Conservation (phyloP, 2,888 invertebrate species). For the Vandiemenella viatica region DNA sequence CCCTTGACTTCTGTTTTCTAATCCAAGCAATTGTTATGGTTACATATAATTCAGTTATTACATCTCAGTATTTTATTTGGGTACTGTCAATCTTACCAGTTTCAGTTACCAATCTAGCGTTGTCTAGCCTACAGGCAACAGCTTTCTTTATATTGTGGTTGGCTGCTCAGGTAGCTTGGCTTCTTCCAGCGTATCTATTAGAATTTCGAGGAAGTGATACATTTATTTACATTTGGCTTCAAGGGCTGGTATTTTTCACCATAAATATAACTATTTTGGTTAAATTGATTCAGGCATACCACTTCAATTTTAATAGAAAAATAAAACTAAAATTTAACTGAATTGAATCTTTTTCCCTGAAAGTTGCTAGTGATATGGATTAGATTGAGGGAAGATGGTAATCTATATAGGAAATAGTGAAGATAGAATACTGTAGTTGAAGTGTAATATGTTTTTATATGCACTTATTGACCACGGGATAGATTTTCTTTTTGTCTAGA, state of each 20-base stretch:
- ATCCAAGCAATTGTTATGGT: constrained; percentile 77
- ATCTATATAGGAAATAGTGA: too few species aligned
- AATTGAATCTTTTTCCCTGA: too few species aligned
- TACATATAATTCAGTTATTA: constrained; percentile 86
- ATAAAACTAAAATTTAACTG: too few species aligned
- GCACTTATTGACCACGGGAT: too few species aligned
- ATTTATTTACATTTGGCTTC: constrained; percentile 71
- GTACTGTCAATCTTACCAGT: constrained; percentile 78
- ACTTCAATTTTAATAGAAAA: too few species aligned
- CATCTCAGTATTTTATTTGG: constrained; percentile 97
- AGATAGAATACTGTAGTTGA: too few species aligned
- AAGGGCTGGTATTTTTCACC: constrained; percentile 67
- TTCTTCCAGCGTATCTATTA: constrained; percentile 75
- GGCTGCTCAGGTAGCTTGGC: constrained; percentile 68
- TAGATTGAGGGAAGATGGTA: too few species aligned
- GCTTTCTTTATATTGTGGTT: constrained; percentile 45
- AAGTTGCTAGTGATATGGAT: too few species aligned
- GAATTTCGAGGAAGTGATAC: constrained; percentile 79
- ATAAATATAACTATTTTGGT: constrained; percentile 58
- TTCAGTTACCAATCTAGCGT: constrained; percentile 51
- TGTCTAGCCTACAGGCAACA: constrained; percentile 34
- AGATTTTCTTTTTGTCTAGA: too few species aligned
- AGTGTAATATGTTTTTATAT: too few species aligned
- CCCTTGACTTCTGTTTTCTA: constrained; percentile 67
- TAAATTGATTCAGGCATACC: constrained; percentile 35